Conservation (phyloP, 53 echinoderm and acorn worm genomes). For the Antedon mediterranea region DNA sequence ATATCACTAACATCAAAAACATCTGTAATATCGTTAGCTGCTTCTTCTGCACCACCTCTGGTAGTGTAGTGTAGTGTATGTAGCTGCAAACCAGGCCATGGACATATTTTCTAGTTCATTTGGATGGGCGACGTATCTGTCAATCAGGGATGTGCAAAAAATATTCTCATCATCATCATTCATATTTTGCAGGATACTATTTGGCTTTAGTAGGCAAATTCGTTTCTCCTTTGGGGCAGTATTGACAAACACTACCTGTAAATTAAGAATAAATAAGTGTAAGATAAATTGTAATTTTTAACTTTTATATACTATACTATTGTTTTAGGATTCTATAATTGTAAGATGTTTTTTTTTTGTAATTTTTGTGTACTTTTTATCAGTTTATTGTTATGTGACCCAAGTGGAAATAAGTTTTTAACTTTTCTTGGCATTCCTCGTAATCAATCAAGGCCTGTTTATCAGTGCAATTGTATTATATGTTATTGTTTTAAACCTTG, state of each 20-base stretch:
- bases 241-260: constrained; percentile 18
- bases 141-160: constrained; percentile 14
- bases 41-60: background rate
- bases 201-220: background rate
- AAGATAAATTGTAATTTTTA: no score
- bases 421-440: no score
- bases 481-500: no score
- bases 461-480: no score
- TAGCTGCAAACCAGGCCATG: constrained; percentile 29
- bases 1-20: background rate
- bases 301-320: no score
- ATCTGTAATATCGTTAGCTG: background rate
- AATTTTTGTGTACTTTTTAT: no score
- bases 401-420: no score
- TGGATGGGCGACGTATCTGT: constrained; percentile 29
- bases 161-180: constrained; percentile 39
- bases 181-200: background rate
- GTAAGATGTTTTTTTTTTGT: no score
- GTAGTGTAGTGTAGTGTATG: background rate
- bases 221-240: constrained; percentile 2
- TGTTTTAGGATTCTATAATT: no score
- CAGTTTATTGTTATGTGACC: no score
- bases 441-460: no score
- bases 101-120: constrained; percentile 10
- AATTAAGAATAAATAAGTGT: no score